phyloP scores from a whole-genome alignment of 2,888 invertebrate species.

The Barypeithes pellucidus region DNA sequence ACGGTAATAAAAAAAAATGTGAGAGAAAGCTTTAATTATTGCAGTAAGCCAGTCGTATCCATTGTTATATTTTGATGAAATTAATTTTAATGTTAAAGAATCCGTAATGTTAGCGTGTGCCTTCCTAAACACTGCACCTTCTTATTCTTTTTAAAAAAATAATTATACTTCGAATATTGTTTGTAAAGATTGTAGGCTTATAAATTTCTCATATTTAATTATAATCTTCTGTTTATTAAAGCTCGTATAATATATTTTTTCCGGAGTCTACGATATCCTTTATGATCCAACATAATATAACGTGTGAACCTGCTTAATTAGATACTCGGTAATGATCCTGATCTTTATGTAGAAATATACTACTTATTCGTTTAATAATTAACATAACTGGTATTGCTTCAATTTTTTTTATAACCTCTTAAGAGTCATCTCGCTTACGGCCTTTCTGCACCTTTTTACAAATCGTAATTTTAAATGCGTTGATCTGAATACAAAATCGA shows the following conservation, averaged over 20 bases:
- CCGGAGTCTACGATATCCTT: conserved; percentile 48
- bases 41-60: conserved; percentile 33
- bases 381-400: conserved; percentile 51
- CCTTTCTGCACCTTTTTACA: conserved; percentile 33
- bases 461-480: conserved; percentile 41
- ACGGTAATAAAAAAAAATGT: conserved; percentile 34
- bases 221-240: conserved; percentile 44
- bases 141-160: conserved; percentile 18
- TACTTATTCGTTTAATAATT: conserved; percentile 50
- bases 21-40: conserved; percentile 45
- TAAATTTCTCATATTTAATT: conserved; percentile 50
- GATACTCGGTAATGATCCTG: conserved; percentile 48
- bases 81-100: conserved; percentile 31
- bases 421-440: conserved; percentile 46
- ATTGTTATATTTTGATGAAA: conserved; percentile 36
- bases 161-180: conserved; percentile 18
- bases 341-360: conserved; percentile 52
- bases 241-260: conserved; percentile 46
- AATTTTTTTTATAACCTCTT: conserved; percentile 50
- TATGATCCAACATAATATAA: conserved; percentile 53
- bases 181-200: conserved; percentile 30
- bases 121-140: conserved; percentile 20
- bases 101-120: conserved; percentile 39
- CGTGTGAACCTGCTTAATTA: conserved; percentile 63
- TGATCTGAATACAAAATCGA: conserved; percentile 17